These are phyloP conservation scores for Entomyzon cyanotis DNA, from an alignment of 2,113 vertebrate genomes.

Conservation along the genomic window DNA sequence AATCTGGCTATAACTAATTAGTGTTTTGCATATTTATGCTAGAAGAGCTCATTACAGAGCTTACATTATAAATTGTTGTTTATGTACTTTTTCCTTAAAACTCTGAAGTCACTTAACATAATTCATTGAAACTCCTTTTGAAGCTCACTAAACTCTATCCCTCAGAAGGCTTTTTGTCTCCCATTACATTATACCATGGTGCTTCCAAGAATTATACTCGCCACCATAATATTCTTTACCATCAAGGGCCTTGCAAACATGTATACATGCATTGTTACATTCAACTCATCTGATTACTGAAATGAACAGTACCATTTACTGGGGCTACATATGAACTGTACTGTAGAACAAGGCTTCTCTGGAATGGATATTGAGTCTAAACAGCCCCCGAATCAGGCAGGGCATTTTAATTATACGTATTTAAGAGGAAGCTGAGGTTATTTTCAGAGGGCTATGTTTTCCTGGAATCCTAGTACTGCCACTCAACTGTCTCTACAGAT, in stretches of 20 bases:
- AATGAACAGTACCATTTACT: background rate
- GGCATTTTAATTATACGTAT: background rate
- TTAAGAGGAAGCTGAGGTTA: background rate
- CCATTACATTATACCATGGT: background rate
- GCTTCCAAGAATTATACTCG: background rate
- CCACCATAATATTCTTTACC: background rate
- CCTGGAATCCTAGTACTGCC: background rate
- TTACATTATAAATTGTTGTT: constrained; percentile 23
- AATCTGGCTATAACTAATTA: constrained; percentile 4
- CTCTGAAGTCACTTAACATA: background rate
- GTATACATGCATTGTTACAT: rapidly evolving
- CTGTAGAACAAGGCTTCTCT: background rate
- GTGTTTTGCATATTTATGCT: background rate
- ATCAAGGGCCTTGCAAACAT: background rate
- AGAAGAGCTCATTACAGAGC: constrained; percentile 9
- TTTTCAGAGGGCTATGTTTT: background rate
- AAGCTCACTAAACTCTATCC: background rate
- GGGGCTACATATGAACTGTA: background rate
- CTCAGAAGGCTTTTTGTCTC: background rate
- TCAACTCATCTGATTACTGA: background rate
- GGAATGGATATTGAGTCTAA: background rate
- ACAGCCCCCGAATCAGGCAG: background rate
- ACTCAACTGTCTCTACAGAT: background rate
- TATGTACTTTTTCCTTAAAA: constrained; percentile 17
- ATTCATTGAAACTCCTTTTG: background rate